Evolutionary conservation across 1,140 invertebrate species (phyloP).

Genomic region (Oscheius sp.): DNA sequence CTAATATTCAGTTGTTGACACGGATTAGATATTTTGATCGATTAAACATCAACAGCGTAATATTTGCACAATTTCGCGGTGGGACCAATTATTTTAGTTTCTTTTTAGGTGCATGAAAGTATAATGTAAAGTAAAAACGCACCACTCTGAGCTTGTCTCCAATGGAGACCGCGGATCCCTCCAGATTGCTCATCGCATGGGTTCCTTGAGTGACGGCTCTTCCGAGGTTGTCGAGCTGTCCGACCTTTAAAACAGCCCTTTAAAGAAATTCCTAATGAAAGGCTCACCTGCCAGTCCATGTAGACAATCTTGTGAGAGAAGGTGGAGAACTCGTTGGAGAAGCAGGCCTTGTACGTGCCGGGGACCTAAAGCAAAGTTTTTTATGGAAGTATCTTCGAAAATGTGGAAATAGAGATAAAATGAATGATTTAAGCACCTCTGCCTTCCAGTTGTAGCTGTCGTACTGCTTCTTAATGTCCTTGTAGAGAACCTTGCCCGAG

Average conservation of each 20-base stretch:
- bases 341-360: constrained; percentile 69
- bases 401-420: background rate
- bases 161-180: constrained; percentile 43
- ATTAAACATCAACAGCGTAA: too few species aligned
- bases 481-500: constrained; percentile 82
- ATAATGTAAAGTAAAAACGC: too few species aligned
- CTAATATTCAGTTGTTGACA: too few species aligned
- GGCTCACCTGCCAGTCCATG: constrained; percentile 77
- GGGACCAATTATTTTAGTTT: too few species aligned
- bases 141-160: constrained; percentile 70
- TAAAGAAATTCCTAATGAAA: background rate
- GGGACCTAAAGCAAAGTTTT: background rate
- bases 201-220: constrained; percentile 15
- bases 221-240: constrained; percentile 10
- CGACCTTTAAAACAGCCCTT: background rate
- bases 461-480: constrained; percentile 71
- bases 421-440: constrained; percentile 67
- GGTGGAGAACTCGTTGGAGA: constrained; percentile 98
- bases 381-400: background rate
- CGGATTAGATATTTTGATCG: too few species aligned
- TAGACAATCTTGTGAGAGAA: constrained; percentile 99
- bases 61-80: too few species aligned
- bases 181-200: constrained; percentile 45
- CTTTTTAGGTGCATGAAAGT: too few species aligned
- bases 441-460: constrained; percentile 81